Conservation (phyloP, 2,888 invertebrate genomes). For the Cyclophora punctaria region DNA sequence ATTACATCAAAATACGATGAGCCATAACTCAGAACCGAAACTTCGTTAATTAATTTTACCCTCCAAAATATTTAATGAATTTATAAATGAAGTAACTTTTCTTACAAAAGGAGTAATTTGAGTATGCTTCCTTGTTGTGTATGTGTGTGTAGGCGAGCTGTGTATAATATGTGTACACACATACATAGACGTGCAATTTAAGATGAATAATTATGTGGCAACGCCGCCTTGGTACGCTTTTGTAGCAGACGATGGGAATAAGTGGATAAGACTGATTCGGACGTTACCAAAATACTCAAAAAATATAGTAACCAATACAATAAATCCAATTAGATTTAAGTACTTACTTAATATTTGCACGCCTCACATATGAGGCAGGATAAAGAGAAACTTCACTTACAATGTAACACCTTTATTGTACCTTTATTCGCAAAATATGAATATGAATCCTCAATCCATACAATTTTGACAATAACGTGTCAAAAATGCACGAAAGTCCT, state of each 20-base stretch:
- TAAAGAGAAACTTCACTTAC: no score
- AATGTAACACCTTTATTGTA: no score
- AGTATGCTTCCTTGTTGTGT: constrained; percentile 29
- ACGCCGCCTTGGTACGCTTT: constrained; percentile 58
- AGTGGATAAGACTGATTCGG: constrained; percentile 27
- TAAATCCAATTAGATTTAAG: no score
- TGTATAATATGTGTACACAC: constrained; percentile 25
- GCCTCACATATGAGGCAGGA: no score
- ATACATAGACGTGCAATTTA: constrained; percentile 68
- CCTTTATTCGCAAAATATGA: no score
- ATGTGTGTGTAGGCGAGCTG: background rate
- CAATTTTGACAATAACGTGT: no score
- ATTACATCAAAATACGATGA: background rate
- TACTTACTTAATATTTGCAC: no score
- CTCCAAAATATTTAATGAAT: constrained; percentile 52
- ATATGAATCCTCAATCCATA: no score
- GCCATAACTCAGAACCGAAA: background rate
- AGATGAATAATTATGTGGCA: constrained; percentile 76
- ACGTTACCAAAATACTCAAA: no score
- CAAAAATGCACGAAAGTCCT: no score
- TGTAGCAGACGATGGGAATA: constrained; percentile 30
- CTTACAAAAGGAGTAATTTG: constrained; percentile 64
- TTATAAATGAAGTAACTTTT: constrained; percentile 60
- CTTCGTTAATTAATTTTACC: constrained; percentile 7
- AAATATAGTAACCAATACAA: no score